Base-by-base conservation (phyloP, 1,140 invertebrate species). In the Cydia pomonella region DNA sequence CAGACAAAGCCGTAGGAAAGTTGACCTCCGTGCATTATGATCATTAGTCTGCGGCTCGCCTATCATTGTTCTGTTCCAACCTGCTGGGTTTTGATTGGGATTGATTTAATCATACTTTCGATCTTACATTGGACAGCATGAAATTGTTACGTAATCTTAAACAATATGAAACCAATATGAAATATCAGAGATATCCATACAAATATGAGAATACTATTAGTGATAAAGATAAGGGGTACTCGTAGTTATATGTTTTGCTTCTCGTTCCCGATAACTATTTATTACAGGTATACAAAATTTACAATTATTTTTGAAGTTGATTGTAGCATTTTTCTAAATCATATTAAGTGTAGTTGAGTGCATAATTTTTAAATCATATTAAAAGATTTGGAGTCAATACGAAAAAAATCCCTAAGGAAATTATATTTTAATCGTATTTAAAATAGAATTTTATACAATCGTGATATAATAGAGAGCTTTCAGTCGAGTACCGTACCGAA, bases 81-180 rank as follows among this genome's bases (percentile, higher is more conserved):
- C 53, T 50, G 53, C 53, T 59, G 53, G 53, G 53, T 21, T 23
- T 59, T 59, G 53, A 59, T 59, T 59, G 53, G 53, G 53, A 59
- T 59, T 59, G 53, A 59, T 59, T 59, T n/a, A 23, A 59, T 59
- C 53, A 59, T 59, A 59, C 53, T 59, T 59, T 59, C 53, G 53
- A 59, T 59, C 53, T 59, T 23, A 3, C 21, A 23, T 23, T 59
- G 53, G 53, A 23, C 53, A 23, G n/a, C 21, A 59, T 23, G 6
- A 59, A 53, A 50, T n/a, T 21, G 53, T 59, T 59, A 59, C 10
- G 9, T 12, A 59, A 59, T 23, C 23, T 23, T 3, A 59, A 59
- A 59, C 53, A 59, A 59, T 59, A 9, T 21, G 18, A 18, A 18
- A 59, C 18, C 21, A 23, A 59, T 1, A 59, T 44, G 2, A 18